Evolutionary conservation across 2,888 invertebrate species (phyloP).

Genomic region (Tholera decimalis): DNA sequence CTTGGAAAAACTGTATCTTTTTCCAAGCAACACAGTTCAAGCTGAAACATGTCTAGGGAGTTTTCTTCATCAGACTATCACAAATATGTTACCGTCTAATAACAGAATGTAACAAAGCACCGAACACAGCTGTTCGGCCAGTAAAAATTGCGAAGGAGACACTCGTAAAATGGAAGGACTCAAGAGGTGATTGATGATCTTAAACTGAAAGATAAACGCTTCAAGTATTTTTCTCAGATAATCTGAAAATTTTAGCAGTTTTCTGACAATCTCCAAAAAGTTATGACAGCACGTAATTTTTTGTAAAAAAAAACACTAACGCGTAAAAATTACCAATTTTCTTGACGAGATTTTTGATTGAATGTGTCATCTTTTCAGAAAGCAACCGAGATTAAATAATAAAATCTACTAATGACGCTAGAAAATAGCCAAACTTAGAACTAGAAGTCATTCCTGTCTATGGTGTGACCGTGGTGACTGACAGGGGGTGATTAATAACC

Average conservation of each 20-base stretch:
- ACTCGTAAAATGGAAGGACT: slow-evolving; percentile 46
- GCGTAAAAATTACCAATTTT: background rate
- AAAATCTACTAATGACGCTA: background rate
- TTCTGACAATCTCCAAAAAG: background rate
- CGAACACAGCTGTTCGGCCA: slow-evolving; percentile 41
- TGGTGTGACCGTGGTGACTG: no score
- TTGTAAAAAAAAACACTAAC: slow-evolving; percentile 7
- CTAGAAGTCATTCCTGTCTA: no score
- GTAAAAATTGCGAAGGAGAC: slow-evolving; percentile 53
- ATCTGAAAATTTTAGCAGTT: slow-evolving; percentile 32
- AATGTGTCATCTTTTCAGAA: background rate
- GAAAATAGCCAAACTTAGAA: background rate
- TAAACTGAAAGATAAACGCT: slow-evolving; percentile 49
- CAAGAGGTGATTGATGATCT: slow-evolving; percentile 57
- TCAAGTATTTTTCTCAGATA: slow-evolving; percentile 40
- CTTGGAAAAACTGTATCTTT: background rate
- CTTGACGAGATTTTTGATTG: background rate
- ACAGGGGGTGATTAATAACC: no score
- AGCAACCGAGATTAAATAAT: background rate
- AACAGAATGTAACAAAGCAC: slow-evolving; percentile 43
- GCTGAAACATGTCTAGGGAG: slow-evolving; percentile 1
- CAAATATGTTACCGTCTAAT: slow-evolving; percentile 41
- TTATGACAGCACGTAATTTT: slow-evolving; percentile 12
- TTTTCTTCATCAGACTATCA: slow-evolving; percentile 20
- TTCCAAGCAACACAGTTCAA: background rate